These are phyloP conservation scores for Dolomedes plantarius DNA, from an alignment of 2,888 invertebrate genomes.

Conservation along the genomic window DNA sequence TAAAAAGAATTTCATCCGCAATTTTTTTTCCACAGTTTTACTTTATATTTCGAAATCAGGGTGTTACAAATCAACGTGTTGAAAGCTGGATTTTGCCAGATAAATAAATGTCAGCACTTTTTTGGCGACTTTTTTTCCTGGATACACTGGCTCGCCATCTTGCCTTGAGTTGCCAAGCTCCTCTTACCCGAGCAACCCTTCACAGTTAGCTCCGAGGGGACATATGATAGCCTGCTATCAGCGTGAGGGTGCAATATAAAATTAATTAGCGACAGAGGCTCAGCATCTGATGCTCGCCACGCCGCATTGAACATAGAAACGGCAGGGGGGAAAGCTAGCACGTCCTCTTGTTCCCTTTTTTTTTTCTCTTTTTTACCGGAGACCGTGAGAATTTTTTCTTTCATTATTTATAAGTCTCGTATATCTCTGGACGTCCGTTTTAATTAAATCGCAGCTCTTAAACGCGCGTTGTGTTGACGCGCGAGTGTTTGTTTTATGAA, in stretches of 20 bases:
- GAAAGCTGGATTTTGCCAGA: too few relatives aligned
- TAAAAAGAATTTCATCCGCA: too few relatives aligned
- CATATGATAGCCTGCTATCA: slow-evolving; percentile 16
- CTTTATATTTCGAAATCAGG: too few relatives aligned
- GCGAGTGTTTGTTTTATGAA: slow-evolving; percentile 11
- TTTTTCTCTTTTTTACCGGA: background rate
- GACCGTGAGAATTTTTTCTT: slow-evolving; percentile 5
- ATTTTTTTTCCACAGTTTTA: too few relatives aligned
- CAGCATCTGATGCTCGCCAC: slow-evolving; percentile 18
- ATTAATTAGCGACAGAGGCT: slow-evolving; percentile 59
- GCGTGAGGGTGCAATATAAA: slow-evolving; percentile 47
- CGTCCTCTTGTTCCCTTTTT: background rate
- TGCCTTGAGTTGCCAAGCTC: background rate
- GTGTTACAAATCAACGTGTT: too few relatives aligned
- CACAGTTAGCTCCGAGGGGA: background rate
- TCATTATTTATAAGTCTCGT: slow-evolving; percentile 8
- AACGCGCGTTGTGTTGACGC: slow-evolving; percentile 9
- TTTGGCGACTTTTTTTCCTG: too few relatives aligned
- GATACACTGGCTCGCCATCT: background rate
- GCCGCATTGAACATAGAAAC: slow-evolving; percentile 4
- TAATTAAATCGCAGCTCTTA: background rate
- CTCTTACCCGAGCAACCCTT: background rate
- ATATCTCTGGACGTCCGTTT: background rate
- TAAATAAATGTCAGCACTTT: too few relatives aligned
- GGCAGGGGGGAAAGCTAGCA: background rate